phyloP scores from a whole-genome alignment of 2,113 vertebrate genomes.

The Eurystomus gularis region DNA sequence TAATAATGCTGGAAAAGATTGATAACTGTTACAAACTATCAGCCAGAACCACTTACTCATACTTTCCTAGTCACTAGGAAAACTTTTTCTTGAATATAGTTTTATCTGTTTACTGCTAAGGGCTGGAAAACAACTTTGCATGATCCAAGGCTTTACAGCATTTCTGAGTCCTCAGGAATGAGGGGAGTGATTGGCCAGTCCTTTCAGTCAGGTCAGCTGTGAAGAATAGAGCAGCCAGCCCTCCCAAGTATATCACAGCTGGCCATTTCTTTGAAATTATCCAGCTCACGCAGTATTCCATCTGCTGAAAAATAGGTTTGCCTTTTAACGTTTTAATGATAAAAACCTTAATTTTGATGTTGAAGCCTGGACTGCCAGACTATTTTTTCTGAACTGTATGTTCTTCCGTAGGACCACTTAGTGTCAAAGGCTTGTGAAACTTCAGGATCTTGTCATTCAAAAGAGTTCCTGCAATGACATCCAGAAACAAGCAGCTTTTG shows the following conservation, averaged over 20 bases:
- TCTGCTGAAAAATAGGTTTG: not conserved
- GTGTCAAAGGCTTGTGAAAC: not conserved
- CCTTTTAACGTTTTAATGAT: not conserved
- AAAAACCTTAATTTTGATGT: not conserved
- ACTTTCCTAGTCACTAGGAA: not conserved
- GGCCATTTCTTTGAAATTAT: not conserved
- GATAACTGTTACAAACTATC: not conserved
- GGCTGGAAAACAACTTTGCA: not conserved
- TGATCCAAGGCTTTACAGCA: not conserved
- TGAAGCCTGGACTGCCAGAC: not conserved
- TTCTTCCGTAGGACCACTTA: not conserved
- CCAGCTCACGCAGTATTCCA: not conserved
- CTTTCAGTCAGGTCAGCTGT: not conserved
- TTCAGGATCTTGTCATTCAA: rapidly evolving
- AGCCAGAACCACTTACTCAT: not conserved
- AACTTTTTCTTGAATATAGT: not conserved
- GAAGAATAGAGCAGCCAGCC: not conserved
- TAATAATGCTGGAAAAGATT: not conserved
- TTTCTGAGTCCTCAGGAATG: not conserved
- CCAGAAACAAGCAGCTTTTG: not conserved
- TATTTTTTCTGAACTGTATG: not conserved
- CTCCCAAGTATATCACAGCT: not conserved
- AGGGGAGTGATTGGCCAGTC: not conserved
- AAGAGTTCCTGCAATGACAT: not conserved
- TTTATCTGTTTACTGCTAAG: not conserved